Evolutionary conservation across 2,888 invertebrate genomes (phyloP).

Genomic region (Cheilosia vernalis): DNA sequence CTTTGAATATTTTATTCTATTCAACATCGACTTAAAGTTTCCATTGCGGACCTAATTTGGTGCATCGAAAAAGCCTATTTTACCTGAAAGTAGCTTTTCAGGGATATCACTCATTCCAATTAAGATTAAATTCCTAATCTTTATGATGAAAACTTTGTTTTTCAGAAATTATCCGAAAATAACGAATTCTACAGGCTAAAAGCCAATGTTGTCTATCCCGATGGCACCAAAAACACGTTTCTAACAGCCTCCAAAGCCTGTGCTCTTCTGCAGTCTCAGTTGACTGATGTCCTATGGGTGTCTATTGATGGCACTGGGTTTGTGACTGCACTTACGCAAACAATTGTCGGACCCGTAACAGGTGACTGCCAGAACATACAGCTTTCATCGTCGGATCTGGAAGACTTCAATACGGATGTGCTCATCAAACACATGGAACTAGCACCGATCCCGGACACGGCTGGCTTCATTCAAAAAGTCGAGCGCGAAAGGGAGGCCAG

Average conservation of each 20-base stretch:
- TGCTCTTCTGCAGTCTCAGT: constrained; percentile 89
- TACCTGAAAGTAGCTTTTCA: no score
- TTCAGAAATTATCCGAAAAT: constrained; percentile 86
- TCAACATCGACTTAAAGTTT: no score
- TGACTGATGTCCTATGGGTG: constrained; percentile 91
- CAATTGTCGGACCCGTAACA: constrained; percentile 84
- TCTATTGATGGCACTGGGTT: constrained; percentile 92
- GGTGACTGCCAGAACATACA: constrained; percentile 76
- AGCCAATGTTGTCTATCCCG: constrained; percentile 87
- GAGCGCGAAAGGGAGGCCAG: constrained; percentile 95
- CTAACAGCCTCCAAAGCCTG: constrained; percentile 92
- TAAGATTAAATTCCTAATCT: no score
- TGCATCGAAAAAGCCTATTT: no score
- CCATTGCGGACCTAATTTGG: no score
- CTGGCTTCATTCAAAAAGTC: constrained; percentile 95
- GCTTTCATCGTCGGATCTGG: constrained; percentile 82
- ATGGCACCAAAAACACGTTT: constrained; percentile 88
- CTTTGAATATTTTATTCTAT: no score
- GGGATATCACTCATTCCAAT: no score
- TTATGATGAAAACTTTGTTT: not conserved
- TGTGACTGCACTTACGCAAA: constrained; percentile 88
- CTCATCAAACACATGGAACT: constrained; percentile 91
- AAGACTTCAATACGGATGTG: constrained; percentile 90
- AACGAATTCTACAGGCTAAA: constrained; percentile 91
- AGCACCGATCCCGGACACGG: constrained; percentile 97